Conservation (phyloP, 23 tunicate genomes). For the Ciona savignyi region DNA sequence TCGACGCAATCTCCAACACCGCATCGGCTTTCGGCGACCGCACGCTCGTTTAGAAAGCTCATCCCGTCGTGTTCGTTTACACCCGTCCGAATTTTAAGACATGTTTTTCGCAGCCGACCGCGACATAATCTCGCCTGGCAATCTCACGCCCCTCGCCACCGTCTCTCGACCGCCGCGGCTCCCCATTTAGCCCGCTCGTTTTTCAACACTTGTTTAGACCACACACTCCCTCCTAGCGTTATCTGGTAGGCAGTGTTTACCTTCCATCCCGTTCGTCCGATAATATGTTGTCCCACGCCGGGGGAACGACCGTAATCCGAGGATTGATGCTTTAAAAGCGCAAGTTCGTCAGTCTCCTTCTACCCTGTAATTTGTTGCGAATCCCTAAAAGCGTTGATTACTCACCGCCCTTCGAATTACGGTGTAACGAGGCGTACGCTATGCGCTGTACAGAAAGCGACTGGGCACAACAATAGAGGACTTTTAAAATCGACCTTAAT, state of each 20-base stretch:
- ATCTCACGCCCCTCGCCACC: no score
- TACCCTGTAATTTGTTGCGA: not conserved
- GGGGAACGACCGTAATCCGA: conserved; percentile 1
- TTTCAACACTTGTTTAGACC: not conserved
- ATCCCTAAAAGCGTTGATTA: not conserved
- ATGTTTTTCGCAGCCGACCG: not conserved
- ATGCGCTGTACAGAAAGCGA: not conserved
- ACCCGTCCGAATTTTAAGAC: not conserved
- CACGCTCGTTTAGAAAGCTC: not conserved
- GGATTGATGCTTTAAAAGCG: not conserved
- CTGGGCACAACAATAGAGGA: not conserved
- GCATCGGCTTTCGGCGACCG: not conserved
- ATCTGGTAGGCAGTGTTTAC: not conserved
- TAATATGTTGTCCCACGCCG: not conserved
- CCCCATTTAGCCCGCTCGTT: not conserved
- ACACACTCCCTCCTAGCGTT: not conserved
- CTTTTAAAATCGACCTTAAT: not conserved
- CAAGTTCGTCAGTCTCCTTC: not conserved
- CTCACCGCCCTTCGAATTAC: not conserved
- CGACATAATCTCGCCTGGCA: not conserved
- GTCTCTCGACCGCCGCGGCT: not conserved
- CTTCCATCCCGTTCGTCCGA: not conserved
- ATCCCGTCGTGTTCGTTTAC: not conserved
- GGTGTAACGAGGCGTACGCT: not conserved
- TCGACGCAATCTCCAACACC: not conserved